Evolutionary conservation across 2,888 invertebrate species (phyloP), one percentile per base, ranked within the genome.

Genomic region (Melinaea menophilus): DNA sequence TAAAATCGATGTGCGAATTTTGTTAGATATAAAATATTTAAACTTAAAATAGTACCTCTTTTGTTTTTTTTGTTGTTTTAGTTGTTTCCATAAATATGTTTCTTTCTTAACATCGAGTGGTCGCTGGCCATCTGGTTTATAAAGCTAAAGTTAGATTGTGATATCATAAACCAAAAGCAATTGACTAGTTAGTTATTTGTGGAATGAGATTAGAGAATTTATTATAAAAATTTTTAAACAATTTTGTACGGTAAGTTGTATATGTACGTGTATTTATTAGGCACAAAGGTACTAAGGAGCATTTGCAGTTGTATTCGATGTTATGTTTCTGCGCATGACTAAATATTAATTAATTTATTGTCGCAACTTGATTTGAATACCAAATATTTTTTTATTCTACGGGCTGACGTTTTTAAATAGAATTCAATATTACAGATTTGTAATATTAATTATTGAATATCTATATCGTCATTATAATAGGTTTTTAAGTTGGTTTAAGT

Each of bases 61-160:
- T 54, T 41, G 56, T 65, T 47, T 48, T 57, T 62, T 37, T 59
- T 61, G 61, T 41, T 58, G 63, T 62, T 57, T 64, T 57, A 58
- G 69, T 63, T 63, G 62, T 65, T 67, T 67, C 64, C 59, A 65
- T 64, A 70, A 74, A 73, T 75, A 73, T 73, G 72, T 77, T 78
- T 79, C 74, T 81, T 73, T 79, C 81, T 67, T 76, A 82, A 86
- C 84, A 84, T 83, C 80, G 83, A 87, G 81, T 83, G 81, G 80
- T 84, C 81, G 85, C 82, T 79, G 82, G 90, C 89, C 90, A 90
- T 90, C 90, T 90, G 90, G 90, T 84, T 87, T 86, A 83, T 85
- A 87, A 88, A 79, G 88, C 90, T 90, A 90, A 89, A 90, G 86
- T 90, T 90, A 90, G 90, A 88, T 85, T 87, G 85, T 86, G 85